Base-by-base conservation (phyloP, 2,888 invertebrate genomes). In the Drosophila prostipennis region DNA sequence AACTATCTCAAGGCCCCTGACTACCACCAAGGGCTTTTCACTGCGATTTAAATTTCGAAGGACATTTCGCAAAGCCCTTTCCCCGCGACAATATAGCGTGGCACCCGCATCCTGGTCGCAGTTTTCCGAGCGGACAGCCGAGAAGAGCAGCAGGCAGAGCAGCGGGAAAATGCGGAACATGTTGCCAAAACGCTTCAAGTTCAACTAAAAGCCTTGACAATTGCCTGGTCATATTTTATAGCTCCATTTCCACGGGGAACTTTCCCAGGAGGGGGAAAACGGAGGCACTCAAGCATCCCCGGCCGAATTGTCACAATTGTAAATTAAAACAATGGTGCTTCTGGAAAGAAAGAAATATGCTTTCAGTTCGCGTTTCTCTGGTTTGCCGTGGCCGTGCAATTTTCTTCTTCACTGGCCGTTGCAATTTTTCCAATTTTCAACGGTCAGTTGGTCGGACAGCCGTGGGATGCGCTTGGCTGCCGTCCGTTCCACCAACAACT, bases 1-100 rank as follows among this genome's bases (percentile, higher is more conserved):
- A 6, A 92, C 90, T 70, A 92, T 90, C 79, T 92, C 91, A 11
- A 92, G 70, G 37, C 92, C 92, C 16, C 89, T 90, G 56, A 91
- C 76, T 39, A 92, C 80, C 2, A 90, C 87, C 63, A 92, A 40
- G 5, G 91, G 91, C 45, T 86, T 81, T 6, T 87, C 81, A 10
- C 75, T 83, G 43, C 79, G 86, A 70, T 93, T 93, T 40, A 95
- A 82, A 76, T 94, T 94, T 58, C 93, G 92, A 46, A 94, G 92
- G 34, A 93, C 92, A 74, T 92, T 92, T 19, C 92, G 91, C 48
- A 94, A 89, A 42, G 93, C 93, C 46, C 93, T 92, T 48, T 93
- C 91, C 11, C 93, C 93, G 37, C 93, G 93, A 73, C 94, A 90
- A 11, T 83, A 93, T 5, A 93, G 87, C 6, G 93, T 78, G n/a